Conservation (phyloP, 2,113 vertebrate genomes). For the Perca fluviatilis region DNA sequence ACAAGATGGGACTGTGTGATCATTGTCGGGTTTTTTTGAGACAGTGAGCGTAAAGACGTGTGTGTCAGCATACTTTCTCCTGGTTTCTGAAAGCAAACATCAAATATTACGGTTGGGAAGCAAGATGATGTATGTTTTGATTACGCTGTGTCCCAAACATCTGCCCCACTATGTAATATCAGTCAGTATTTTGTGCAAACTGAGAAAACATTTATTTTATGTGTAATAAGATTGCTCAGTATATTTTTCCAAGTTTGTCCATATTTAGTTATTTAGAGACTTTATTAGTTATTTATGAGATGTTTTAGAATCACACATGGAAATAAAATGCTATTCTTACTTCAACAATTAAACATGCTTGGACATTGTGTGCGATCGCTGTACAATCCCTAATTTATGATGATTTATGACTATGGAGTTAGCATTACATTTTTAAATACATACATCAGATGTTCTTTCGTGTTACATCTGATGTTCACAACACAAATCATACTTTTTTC, state of each 20-base stretch:
- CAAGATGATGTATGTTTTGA: conserved; percentile 65
- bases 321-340: conserved; percentile 46
- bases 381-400: conserved; percentile 25
- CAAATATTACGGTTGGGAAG: conserved; percentile 57
- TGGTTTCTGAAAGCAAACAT: conserved; percentile 69
- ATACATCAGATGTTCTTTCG: conserved; percentile 9
- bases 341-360: not conserved
- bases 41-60: conserved; percentile 63
- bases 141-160: conserved; percentile 63
- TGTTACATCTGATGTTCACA: conserved; percentile 25
- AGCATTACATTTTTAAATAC: conserved; percentile 7
- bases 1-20: conserved; percentile 78
- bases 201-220: conserved; percentile 55
- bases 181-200: conserved; percentile 60
- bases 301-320: conserved; percentile 55
- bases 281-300: conserved; percentile 54
- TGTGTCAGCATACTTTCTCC: conserved; percentile 67
- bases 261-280: conserved; percentile 53
- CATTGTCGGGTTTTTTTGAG: conserved; percentile 58
- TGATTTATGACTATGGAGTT: conserved; percentile 3
- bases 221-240: conserved; percentile 29
- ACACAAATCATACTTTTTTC: conserved; percentile 31
- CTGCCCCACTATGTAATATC: conserved; percentile 51
- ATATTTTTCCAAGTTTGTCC: conserved; percentile 47
- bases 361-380: conserved; percentile 37